These are phyloP conservation scores for Poeciliopsis retropinna DNA, from an alignment of 2,113 vertebrate species.

Conservation along the genomic window DNA sequence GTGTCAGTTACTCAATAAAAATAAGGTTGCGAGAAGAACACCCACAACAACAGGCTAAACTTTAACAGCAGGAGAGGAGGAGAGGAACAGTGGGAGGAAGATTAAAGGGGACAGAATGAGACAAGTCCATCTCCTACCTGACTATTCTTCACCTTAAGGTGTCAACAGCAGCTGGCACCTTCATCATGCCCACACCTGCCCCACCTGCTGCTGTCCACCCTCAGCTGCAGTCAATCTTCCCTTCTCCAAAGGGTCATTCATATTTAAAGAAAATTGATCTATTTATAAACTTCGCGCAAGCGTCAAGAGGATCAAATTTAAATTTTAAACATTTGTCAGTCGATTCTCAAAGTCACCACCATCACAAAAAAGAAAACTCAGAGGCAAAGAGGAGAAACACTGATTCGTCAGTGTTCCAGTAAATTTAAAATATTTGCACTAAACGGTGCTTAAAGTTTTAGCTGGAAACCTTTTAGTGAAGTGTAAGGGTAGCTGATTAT, in stretches of 20 bases:
- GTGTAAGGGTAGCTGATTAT: too few species aligned
- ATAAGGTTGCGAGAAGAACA: slow-evolving; percentile 42
- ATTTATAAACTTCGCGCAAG: not conserved
- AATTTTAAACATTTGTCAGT: too few species aligned
- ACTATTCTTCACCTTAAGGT: slow-evolving; percentile 62
- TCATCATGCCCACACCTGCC: slow-evolving; percentile 55
- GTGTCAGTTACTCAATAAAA: slow-evolving; percentile 66
- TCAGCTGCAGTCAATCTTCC: slow-evolving; percentile 24
- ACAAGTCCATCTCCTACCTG: slow-evolving; percentile 56
- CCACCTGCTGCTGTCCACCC: slow-evolving; percentile 15
- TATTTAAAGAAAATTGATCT: not conserved
- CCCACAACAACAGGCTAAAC: slow-evolving; percentile 51
- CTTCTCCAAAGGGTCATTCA: not conserved
- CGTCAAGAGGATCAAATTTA: too few species aligned
- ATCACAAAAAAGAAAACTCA: too few species aligned
- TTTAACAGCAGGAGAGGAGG: slow-evolving; percentile 40
- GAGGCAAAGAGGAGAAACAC: too few species aligned
- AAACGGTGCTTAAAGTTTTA: too few species aligned
- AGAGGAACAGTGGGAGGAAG: slow-evolving; percentile 10
- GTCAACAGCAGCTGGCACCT: slow-evolving; percentile 63
- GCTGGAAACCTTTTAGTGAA: too few species aligned
- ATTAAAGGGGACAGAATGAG: slow-evolving; percentile 56
- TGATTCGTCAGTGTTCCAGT: too few species aligned
- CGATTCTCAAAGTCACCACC: too few species aligned
- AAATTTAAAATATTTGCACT: too few species aligned